phyloP scores from a whole-genome alignment of 2,888 invertebrate genomes.

The Yponomeuta malinellus region DNA sequence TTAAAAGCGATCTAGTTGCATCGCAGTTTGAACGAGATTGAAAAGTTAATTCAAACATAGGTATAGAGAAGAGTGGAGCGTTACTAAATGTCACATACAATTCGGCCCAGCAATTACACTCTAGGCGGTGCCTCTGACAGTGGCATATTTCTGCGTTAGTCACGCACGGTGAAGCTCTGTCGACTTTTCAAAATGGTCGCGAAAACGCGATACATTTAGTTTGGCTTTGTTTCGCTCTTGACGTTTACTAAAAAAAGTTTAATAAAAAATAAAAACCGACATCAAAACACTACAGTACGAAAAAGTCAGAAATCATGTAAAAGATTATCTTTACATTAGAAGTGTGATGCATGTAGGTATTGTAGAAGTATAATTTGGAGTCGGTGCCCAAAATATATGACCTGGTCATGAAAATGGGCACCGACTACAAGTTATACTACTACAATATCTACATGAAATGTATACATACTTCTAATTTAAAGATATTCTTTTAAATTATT shows the following conservation, averaged over 20 bases:
- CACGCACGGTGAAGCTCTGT: conserved; percentile 40
- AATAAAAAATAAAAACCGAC: too few species aligned
- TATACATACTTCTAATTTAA: too few species aligned
- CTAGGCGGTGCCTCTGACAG: conserved; percentile 35
- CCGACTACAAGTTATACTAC: too few species aligned
- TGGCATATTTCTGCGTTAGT: conserved; percentile 67
- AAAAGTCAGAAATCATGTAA: too few species aligned
- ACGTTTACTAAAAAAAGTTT: background rate
- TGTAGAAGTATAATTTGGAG: too few species aligned
- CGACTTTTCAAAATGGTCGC: conserved; percentile 22
- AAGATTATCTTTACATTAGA: too few species aligned
- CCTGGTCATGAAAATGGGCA: too few species aligned
- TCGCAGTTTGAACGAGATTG: conserved; percentile 1
- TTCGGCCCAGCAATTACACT: conserved; percentile 22
- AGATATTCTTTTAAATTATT: too few species aligned
- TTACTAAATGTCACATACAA: conserved; percentile 47
- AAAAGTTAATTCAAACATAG: conserved; percentile 9
- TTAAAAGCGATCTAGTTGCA: background rate
- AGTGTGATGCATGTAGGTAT: too few species aligned
- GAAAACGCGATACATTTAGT: background rate
- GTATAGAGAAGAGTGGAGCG: conserved; percentile 23
- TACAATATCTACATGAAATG: too few species aligned
- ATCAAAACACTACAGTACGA: too few species aligned
- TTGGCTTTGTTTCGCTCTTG: background rate
- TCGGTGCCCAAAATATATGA: too few species aligned